These are phyloP conservation scores for Heliocidaris tuberculata DNA, from an alignment of 35 echinoderm and acorn worm genomes.

Conservation along the genomic window DNA sequence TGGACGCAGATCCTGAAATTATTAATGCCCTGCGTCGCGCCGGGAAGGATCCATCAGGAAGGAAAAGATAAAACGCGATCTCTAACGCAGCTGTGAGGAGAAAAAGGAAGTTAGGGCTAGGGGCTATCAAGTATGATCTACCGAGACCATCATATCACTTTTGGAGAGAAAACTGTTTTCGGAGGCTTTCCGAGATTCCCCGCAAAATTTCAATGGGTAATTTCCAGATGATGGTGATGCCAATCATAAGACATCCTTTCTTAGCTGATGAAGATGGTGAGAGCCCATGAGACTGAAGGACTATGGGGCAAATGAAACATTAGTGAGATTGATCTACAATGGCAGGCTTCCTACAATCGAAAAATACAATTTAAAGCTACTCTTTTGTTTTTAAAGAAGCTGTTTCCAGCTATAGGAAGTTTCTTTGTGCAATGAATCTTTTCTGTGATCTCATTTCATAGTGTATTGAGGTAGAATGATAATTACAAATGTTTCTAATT, in stretches of 20 bases:
- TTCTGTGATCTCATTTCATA: neutral
- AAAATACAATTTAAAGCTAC: neutral
- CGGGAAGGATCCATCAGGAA: neutral
- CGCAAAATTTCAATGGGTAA: slow-evolving; percentile 20
- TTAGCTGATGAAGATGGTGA: neutral
- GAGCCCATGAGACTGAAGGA: neutral
- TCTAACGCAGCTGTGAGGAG: neutral
- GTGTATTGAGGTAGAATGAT: neutral
- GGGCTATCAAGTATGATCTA: neutral
- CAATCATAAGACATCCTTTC: neutral
- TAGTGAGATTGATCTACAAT: neutral
- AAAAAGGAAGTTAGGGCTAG: slow-evolving; percentile 8
- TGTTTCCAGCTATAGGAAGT: neutral
- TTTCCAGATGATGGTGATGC: neutral
- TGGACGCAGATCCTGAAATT: neutral
- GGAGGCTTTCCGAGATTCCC: neutral
- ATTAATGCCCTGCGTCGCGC: neutral
- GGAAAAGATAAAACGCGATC: neutral
- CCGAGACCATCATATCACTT: neutral
- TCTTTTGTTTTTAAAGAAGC: neutral
- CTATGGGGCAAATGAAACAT: neutral
- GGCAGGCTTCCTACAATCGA: neutral
- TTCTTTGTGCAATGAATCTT: neutral
- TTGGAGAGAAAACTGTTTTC: neutral
- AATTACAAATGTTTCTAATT: neutral